A percentile compares a stretch with the other conserved stretches of the same genome.
Conservation (phyloP, 1,140 invertebrate species). For the Adelges cooleyi region DNA sequence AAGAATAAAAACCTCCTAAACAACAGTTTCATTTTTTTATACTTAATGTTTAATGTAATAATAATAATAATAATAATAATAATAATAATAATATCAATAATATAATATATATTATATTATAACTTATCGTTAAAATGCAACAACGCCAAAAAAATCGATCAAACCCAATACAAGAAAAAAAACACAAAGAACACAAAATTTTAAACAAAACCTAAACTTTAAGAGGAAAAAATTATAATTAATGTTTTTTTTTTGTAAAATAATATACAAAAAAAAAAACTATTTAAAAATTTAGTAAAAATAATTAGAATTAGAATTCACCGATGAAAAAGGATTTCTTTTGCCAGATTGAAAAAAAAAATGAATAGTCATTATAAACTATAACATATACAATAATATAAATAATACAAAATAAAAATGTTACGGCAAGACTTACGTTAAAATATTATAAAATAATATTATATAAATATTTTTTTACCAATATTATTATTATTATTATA, state of each 20-base stretch:
- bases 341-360: too few species aligned
- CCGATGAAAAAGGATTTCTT: too few species aligned
- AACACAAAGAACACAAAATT: background rate
- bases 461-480: background rate
- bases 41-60: too few species aligned
- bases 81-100: background rate
- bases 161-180: conserved; percentile 22
- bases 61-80: too few species aligned
- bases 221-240: background rate
- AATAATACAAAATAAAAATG: too few species aligned
- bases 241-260: background rate
- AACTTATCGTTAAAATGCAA: conserved; percentile 22
- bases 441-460: background rate
- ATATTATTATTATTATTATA: background rate
- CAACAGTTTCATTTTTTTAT: too few species aligned
- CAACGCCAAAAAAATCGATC: conserved; percentile 22
- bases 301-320: background rate
- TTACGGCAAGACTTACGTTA: conserved; percentile 22
- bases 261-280: background rate
- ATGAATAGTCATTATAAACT: conserved; percentile 1
- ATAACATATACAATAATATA: conserved; percentile 2
- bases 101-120: conserved; percentile 21
- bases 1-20: too few species aligned
- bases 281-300: background rate
- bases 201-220: background rate